Conservation (phyloP, 2,797 vertebrate species). For the Melopsittacus undulatus region DNA sequence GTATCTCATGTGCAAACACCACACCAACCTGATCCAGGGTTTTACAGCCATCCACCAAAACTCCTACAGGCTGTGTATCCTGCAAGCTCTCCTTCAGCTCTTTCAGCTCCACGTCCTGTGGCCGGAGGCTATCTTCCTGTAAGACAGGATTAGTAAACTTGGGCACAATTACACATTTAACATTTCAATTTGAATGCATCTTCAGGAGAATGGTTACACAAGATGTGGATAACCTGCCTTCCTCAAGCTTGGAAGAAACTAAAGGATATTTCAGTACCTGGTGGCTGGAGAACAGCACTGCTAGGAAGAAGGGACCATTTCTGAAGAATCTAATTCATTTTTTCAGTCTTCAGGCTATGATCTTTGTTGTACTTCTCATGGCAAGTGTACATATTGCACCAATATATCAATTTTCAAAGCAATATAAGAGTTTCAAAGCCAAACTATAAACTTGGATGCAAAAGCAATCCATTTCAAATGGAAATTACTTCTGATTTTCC, state of each 20-base stretch:
- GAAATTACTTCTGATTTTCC: neutral
- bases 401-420: neutral
- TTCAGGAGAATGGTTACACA: neutral
- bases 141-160: neutral
- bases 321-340: neutral
- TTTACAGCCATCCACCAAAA: constrained; percentile 90
- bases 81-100: constrained; percentile 92
- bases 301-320: neutral
- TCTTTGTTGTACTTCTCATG: neutral
- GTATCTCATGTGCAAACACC: neutral
- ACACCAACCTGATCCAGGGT: constrained; percentile 92
- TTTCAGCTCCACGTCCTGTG: constrained; percentile 87
- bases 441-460: neutral
- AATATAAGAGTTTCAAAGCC: neutral
- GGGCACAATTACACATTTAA: neutral
- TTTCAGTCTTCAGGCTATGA: neutral
- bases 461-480: neutral
- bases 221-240: neutral
- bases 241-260: neutral
- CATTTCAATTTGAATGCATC: neutral
- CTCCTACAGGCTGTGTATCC: constrained; percentile 96
- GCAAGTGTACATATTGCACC: neutral
- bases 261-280: neutral
- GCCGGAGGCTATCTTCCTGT: constrained; percentile 83
- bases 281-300: neutral